A percentile compares a stretch with the other conserved stretches of the same genome.
Evolutionary conservation across 1,140 invertebrate species (phyloP).

Genomic region (Anastrepha obliqua): DNA sequence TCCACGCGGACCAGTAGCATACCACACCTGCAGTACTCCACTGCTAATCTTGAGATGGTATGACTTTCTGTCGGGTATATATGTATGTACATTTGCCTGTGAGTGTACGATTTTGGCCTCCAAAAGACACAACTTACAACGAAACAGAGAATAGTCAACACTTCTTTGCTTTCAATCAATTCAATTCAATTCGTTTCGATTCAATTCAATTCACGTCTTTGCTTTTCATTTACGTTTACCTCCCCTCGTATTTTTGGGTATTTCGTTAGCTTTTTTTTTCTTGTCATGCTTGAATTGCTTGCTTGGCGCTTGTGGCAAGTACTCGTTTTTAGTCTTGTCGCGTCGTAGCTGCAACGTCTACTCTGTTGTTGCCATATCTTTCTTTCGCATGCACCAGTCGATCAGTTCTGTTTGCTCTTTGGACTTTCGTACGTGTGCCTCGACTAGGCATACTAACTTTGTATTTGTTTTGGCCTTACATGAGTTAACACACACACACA

Average conservation of each 20-base stretch:
- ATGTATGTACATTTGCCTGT: background rate
- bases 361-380: background rate
- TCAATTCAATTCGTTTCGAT: conserved; percentile 32
- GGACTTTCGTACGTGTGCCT: conserved; percentile 22
- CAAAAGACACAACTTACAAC: background rate
- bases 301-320: background rate
- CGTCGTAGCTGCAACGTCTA: background rate
- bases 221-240: conserved; percentile 8
- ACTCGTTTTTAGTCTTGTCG: background rate
- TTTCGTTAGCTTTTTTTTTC: background rate
- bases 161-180: conserved; percentile 24
- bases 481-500: background rate
- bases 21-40: too few species aligned
- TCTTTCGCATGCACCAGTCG: conserved; percentile 4
- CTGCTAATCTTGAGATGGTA: too few species aligned
- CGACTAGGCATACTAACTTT: background rate
- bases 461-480: conserved; percentile 28
- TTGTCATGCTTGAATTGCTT: background rate
- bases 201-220: conserved; percentile 52
- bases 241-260: background rate
- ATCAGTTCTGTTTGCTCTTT: conserved; percentile 15
- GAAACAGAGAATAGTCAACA: background rate
- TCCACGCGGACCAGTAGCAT: too few species aligned
- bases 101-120: background rate
- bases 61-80: background rate